phyloP scores from a whole-genome alignment of 2,888 invertebrate genomes.

The Lydus trimaculatus region DNA sequence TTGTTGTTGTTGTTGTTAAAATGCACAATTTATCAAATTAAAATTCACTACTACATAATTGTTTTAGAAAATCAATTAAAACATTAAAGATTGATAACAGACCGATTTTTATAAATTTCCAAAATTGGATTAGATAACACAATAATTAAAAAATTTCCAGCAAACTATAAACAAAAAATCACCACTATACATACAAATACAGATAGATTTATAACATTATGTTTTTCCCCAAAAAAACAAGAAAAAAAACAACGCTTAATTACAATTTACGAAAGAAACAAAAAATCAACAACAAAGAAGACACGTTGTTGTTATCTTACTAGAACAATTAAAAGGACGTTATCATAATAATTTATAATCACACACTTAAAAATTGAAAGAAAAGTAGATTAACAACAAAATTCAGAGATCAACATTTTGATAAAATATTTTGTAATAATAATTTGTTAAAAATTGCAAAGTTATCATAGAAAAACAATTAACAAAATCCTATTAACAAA shows the following conservation, averaged over 20 bases:
- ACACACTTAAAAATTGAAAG: not conserved
- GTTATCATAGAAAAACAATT: not conserved
- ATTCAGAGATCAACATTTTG: too few relatives aligned
- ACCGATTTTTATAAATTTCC: too few relatives aligned
- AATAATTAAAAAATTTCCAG: too few relatives aligned
- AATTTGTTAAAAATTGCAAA: not conserved
- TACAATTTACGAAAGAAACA: not conserved
- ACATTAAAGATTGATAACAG: too few relatives aligned
- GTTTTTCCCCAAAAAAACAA: too few relatives aligned
- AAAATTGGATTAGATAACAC: too few relatives aligned
- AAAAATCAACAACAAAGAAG: not conserved
- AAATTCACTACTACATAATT: not conserved
- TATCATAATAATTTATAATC: constrained; percentile 2
- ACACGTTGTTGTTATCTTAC: not conserved
- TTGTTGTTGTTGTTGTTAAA: not conserved
- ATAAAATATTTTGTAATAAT: not conserved
- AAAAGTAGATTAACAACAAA: not conserved
- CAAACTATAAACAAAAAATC: too few relatives aligned
- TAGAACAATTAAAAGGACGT: not conserved
- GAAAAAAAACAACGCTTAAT: not conserved
- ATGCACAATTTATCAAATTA: not conserved
- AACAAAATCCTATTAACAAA: not conserved
- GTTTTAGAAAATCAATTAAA: not conserved
- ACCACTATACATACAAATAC: too few relatives aligned
- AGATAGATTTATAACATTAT: too few relatives aligned